Evolutionary conservation across 2,797 vertebrate species (phyloP).

Genomic region (Melanotaenia boesemani): DNA sequence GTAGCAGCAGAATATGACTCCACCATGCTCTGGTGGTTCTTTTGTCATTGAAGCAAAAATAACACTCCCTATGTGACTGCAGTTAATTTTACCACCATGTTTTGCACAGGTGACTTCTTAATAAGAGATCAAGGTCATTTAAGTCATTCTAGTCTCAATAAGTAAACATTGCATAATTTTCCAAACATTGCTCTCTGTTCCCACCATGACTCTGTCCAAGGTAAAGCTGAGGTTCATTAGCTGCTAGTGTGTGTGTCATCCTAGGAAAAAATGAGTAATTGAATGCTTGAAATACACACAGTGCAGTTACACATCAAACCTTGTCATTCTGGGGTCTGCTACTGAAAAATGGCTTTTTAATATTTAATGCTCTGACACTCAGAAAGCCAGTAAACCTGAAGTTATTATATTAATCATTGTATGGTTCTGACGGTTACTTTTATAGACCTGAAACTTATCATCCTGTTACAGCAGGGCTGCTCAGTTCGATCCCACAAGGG

Average conservation of each 20-base stretch:
- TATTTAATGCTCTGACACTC: conserved; percentile 8
- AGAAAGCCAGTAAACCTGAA: not conserved
- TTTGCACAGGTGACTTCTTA: conserved; percentile 23
- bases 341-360: not conserved
- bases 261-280: not conserved
- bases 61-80: conserved; percentile 23
- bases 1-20: conserved; percentile 34
- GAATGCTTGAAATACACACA: not conserved
- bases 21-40: conserved; percentile 8
- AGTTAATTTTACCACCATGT: conserved; percentile 24
- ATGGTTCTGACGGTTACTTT: not conserved
- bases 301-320: not conserved
- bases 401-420: conserved; percentile 1
- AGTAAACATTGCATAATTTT: conserved; percentile 22
- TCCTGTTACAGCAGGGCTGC: not conserved
- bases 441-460: not conserved
- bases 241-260: not conserved
- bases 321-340: not conserved
- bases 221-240: not conserved
- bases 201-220: conserved; percentile 5
- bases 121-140: conserved; percentile 40
- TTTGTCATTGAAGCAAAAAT: conserved; percentile 40
- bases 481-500: too few relatives aligned
- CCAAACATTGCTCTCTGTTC: conserved; percentile 14
- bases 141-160: conserved; percentile 21